These are phyloP conservation scores for Gymnocephalus cernua DNA, from an alignment of 2,113 vertebrate genomes.

Conservation along the genomic window DNA sequence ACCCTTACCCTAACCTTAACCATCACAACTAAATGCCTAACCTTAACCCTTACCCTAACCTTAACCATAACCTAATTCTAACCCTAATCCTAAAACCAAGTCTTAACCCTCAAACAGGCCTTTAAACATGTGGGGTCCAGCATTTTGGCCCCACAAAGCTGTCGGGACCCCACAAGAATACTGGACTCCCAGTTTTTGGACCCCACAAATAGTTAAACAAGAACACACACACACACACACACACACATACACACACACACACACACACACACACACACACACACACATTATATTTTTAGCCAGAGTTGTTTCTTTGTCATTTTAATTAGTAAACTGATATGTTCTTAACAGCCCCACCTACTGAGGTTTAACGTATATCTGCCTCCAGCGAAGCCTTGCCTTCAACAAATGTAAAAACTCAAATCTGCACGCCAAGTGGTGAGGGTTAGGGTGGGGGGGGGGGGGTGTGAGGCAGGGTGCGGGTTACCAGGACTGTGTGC, in stretches of 20 bases:
- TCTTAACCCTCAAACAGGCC: no score
- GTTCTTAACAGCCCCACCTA: constrained; percentile 6
- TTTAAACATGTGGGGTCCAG: no score
- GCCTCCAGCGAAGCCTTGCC: neutral
- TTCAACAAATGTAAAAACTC: constrained; percentile 5
- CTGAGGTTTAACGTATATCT: constrained; percentile 5
- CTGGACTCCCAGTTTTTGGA: no score
- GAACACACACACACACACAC: neutral
- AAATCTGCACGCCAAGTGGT: neutral
- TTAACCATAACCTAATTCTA: no score
- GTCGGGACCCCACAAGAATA: no score
- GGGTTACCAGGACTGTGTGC: constrained; percentile 40
- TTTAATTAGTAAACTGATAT: constrained; percentile 4
- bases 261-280: neutral
- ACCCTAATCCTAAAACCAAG: no score
- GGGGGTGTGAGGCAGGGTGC: constrained; percentile 2
- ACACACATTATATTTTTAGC: neutral
- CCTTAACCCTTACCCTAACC: no score
- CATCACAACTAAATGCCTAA: no score
- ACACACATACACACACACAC: neutral
- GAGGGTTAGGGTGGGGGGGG: constrained; percentile 11
- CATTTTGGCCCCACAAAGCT: no score
- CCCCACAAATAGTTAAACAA: no score
- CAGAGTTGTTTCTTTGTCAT: neutral
- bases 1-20: no score